Evolutionary conservation across 2,113 vertebrate genomes (phyloP).

Genomic region (Rhadina sibilatrix): DNA sequence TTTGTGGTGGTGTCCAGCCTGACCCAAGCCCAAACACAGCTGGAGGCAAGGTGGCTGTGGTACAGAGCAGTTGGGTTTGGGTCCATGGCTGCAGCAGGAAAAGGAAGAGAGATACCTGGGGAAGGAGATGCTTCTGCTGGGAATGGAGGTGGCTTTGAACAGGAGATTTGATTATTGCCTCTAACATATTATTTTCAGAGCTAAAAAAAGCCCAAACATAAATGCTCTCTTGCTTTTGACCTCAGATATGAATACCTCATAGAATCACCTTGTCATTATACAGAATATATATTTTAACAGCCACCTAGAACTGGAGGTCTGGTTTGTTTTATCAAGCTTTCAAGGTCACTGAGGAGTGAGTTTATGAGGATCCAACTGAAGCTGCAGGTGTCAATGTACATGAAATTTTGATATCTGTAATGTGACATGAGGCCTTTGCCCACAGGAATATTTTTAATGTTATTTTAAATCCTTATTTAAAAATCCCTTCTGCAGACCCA

Average conservation of each 20-base stretch:
- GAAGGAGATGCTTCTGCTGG: neutral
- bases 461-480: neutral
- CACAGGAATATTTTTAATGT: constrained; percentile 21
- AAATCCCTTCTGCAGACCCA: neutral
- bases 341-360: constrained; percentile 16
- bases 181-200: neutral
- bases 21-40: neutral
- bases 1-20: neutral
- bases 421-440: neutral
- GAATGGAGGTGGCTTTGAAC: neutral
- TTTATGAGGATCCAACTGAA: constrained; percentile 25
- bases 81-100: neutral
- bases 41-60: neutral
- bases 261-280: neutral
- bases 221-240: neutral
- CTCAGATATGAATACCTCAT: neutral
- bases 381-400: neutral
- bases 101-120: neutral
- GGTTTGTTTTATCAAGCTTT: neutral
- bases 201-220: neutral
- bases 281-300: neutral
- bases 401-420: constrained; percentile 10
- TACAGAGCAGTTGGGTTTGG: neutral
- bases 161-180: neutral
- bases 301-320: neutral